phyloP scores from a whole-genome alignment of 2,113 vertebrate species.

The Coturnix japonica region DNA sequence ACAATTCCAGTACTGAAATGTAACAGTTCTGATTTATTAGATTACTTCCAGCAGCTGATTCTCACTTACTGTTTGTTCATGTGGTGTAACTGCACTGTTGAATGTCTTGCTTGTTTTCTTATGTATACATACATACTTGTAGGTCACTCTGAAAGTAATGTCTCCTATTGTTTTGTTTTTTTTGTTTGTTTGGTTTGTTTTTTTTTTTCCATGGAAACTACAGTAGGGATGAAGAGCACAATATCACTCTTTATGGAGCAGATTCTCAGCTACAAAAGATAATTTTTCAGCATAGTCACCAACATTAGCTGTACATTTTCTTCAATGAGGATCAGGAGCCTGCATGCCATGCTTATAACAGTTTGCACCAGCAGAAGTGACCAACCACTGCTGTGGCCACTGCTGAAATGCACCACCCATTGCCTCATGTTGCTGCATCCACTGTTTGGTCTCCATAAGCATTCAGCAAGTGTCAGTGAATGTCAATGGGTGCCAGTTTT shows the following conservation, averaged over 20 bases:
- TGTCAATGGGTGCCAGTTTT: not conserved
- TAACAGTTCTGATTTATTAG: not conserved
- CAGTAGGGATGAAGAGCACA: too few relatives aligned
- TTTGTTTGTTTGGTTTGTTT: too few relatives aligned
- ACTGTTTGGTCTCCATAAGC: not conserved
- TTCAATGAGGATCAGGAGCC: not conserved
- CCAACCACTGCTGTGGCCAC: too few relatives aligned
- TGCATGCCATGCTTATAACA: not conserved
- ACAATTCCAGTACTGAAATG: not conserved
- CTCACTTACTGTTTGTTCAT: not conserved
- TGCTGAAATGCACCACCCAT: not conserved
- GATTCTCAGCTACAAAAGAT: not conserved
- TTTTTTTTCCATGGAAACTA: too few relatives aligned
- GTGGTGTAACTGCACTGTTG: not conserved
- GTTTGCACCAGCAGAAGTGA: not conserved
- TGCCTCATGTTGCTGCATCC: not conserved
- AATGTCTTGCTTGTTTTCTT: not conserved
- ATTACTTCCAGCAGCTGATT: not conserved
- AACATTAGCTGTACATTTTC: not conserved
- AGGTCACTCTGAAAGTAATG: too few relatives aligned
- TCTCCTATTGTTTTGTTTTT: too few relatives aligned
- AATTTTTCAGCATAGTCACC: not conserved
- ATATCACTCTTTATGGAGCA: too few relatives aligned
- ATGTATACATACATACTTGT: not conserved
- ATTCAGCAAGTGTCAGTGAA: not conserved